phyloP scores from a whole-genome alignment of 2,113 vertebrate species.

The Calypte anna region DNA sequence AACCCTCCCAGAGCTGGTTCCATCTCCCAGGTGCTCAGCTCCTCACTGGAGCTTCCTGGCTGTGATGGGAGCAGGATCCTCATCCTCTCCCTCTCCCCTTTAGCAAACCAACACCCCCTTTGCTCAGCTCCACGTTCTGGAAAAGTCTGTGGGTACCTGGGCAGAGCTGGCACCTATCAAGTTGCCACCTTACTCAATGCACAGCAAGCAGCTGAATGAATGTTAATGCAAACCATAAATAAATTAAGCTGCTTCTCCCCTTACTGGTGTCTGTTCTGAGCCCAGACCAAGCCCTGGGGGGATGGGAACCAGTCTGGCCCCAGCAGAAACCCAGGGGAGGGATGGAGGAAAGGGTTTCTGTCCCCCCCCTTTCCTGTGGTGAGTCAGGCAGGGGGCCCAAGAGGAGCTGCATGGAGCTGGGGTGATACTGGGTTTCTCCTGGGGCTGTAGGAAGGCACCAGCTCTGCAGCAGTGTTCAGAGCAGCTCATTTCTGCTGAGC shows the following conservation, averaged over 20 bases:
- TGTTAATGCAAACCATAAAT: constrained; percentile 73
- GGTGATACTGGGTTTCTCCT: not conserved
- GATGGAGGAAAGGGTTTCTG: not conserved
- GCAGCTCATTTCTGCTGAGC: not conserved
- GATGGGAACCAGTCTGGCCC: not conserved
- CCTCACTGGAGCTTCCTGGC: not conserved
- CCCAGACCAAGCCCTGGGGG: not conserved
- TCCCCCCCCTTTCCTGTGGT: not conserved
- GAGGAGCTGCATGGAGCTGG: not conserved
- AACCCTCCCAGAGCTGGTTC: not conserved
- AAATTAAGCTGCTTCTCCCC: constrained; percentile 66
- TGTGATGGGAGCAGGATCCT: not conserved
- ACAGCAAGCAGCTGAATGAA: constrained; percentile 49
- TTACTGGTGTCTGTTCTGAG: constrained; percentile 30
- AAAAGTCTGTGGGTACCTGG: not conserved
- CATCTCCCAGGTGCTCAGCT: not conserved
- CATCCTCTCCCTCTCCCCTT: not conserved
- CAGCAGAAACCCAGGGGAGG: not conserved
- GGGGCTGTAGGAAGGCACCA: not conserved
- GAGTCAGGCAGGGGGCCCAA: not conserved
- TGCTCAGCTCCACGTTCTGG: constrained; percentile 4
- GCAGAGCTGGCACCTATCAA: constrained; percentile 30
- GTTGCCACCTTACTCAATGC: constrained; percentile 36
- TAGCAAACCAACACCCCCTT: not conserved
- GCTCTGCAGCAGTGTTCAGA: not conserved